Conservation (phyloP, 2,888 invertebrate species). For the Harmothoe impar region DNA sequence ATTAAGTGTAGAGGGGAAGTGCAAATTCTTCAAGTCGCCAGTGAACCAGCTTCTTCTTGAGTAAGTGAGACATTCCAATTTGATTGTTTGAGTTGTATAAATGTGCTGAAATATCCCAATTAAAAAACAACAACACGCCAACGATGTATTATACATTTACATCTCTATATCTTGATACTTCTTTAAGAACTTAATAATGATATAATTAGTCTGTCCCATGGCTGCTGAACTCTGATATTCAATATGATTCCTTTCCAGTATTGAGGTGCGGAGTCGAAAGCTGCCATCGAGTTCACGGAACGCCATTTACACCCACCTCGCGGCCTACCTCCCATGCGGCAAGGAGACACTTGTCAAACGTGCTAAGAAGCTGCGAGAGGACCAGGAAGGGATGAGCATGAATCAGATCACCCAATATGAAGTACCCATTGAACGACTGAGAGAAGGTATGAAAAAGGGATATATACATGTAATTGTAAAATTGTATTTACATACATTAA, state of each 20-base stretch:
- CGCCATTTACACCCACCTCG: slow-evolving; percentile 85
- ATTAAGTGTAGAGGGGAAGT: slow-evolving; percentile 84
- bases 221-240: no score
- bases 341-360: slow-evolving; percentile 86
- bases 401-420: slow-evolving; percentile 79
- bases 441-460: slow-evolving; percentile 84
- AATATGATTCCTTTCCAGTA: slow-evolving; percentile 78
- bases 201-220: no score
- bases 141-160: no score
- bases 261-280: slow-evolving; percentile 83
- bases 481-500: not conserved
- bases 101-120: no score
- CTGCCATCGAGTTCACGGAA: slow-evolving; percentile 76
- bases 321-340: slow-evolving; percentile 85
- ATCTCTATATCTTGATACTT: no score
- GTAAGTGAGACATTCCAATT: slow-evolving; percentile 83
- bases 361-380: slow-evolving; percentile 85
- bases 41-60: slow-evolving; percentile 85
- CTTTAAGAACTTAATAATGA: no score
- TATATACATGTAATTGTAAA: no score
- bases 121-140: no score
- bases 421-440: slow-evolving; percentile 84
- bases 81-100: no score
- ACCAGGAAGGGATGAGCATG: not conserved
- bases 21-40: slow-evolving; percentile 85